These are phyloP conservation scores for Gadus chalcogrammus DNA, from an alignment of 2,113 vertebrate genomes.

Conservation along the genomic window DNA sequence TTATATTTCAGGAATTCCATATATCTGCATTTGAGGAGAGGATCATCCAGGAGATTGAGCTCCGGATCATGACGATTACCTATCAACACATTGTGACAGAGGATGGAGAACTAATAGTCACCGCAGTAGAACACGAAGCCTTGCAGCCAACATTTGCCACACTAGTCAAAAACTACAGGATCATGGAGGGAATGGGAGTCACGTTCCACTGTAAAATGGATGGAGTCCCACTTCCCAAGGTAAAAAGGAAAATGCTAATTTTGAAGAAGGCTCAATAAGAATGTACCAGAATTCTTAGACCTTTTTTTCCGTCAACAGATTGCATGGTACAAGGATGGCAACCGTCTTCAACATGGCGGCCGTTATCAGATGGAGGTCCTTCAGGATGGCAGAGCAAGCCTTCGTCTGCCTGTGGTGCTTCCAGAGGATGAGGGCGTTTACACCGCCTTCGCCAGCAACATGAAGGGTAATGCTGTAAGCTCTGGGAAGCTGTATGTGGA, in stretches of 20 bases:
- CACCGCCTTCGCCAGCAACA: slow-evolving; percentile 87
- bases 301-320: slow-evolving; percentile 69
- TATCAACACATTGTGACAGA: slow-evolving; percentile 88
- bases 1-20: slow-evolving; percentile 82
- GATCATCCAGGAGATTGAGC: slow-evolving; percentile 96
- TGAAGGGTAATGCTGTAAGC: slow-evolving; percentile 92
- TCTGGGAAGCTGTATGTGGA: slow-evolving; percentile 95
- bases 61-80: slow-evolving; percentile 90
- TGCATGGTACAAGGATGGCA: slow-evolving; percentile 97
- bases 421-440: slow-evolving; percentile 98
- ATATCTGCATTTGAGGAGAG: slow-evolving; percentile 94
- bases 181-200: slow-evolving; percentile 90
- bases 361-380: slow-evolving; percentile 88
- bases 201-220: slow-evolving; percentile 93
- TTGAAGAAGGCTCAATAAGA: neutral
- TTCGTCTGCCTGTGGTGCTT: slow-evolving; percentile 84
- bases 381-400: slow-evolving; percentile 88
- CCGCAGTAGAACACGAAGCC: slow-evolving; percentile 81
- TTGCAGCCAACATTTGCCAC: slow-evolving; percentile 84
- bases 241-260: slow-evolving; percentile 49
- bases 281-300: neutral
- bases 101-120: slow-evolving; percentile 88
- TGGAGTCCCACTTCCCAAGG: slow-evolving; percentile 92
- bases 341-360: slow-evolving; percentile 82
- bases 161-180: slow-evolving; percentile 90